A percentile compares a stretch with the other conserved stretches of the same genome.
phyloP scores from a whole-genome alignment of 2,888 invertebrate species.

The Dinocampus coccinellae region DNA sequence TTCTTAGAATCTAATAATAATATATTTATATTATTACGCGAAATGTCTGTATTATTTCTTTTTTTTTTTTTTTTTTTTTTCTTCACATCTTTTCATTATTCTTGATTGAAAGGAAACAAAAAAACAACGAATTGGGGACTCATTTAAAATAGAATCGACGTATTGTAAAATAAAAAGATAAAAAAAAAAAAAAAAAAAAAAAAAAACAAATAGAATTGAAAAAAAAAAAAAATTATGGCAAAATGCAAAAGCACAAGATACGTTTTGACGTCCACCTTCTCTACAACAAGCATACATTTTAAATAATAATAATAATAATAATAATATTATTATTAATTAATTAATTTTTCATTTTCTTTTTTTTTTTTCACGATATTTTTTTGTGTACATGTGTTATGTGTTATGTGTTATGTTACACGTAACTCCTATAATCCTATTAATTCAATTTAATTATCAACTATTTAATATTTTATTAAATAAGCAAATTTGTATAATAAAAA shows the following conservation, averaged over 20 bases:
- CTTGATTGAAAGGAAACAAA: background rate
- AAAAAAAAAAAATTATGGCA: no score
- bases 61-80: background rate
- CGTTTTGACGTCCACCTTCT: no score
- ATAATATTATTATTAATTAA: background rate
- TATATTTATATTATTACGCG: background rate
- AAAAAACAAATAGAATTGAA: no score
- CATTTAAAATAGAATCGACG: no score
- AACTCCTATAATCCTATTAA: background rate
- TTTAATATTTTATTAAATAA: constrained; percentile 59
- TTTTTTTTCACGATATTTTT: no score
- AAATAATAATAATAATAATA: background rate
- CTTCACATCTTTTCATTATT: background rate
- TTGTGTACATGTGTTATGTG: background rate
- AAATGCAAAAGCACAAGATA: no score
- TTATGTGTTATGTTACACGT: background rate
- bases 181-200: no score
- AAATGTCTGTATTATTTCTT: background rate
- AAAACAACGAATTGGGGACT: background rate
- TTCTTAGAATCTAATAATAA: background rate
- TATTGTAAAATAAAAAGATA: no score
- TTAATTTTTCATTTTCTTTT: no score
- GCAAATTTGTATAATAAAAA: constrained; percentile 64
- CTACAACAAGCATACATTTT: no score
- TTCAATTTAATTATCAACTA: constrained; percentile 47